phyloP scores from a whole-genome alignment of 2,888 invertebrate species.

The Heliconius ethilla region DNA sequence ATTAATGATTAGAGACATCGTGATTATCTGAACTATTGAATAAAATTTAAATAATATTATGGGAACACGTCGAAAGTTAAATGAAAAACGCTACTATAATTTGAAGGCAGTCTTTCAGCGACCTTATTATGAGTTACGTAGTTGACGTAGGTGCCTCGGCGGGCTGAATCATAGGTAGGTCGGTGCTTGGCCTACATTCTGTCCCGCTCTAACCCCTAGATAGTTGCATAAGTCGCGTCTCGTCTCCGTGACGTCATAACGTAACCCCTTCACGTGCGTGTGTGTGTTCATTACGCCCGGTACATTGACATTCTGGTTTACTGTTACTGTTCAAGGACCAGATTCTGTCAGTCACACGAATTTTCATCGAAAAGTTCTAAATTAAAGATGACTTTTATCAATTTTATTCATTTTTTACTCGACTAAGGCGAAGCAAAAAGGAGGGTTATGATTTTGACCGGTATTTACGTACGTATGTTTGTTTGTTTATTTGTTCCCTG shows the following conservation, averaged over 20 bases:
- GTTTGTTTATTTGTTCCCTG: no score
- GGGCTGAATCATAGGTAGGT: conserved; percentile 73
- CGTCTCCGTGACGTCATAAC: conserved; percentile 75
- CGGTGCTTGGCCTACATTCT: conserved; percentile 80
- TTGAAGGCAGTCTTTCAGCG: conserved; percentile 47
- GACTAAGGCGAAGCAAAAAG: no score
- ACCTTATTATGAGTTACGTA: conserved; percentile 57
- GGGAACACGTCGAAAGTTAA: conserved; percentile 20
- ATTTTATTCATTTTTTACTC: neutral
- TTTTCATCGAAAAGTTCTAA: neutral
- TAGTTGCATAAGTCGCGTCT: conserved; percentile 48
- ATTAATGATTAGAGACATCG: conserved; percentile 6
- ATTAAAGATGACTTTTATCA: neutral
- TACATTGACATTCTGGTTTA: conserved; percentile 48
- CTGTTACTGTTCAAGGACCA: conserved; percentile 51
- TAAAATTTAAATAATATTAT: conserved; percentile 31
- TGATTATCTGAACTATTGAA: conserved; percentile 12
- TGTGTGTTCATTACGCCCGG: conserved; percentile 60
- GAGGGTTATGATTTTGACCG: no score
- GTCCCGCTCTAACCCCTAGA: conserved; percentile 55
- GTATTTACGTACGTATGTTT: no score
- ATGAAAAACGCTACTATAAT: conserved; percentile 40
- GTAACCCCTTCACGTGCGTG: conserved; percentile 62
- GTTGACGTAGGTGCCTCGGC: conserved; percentile 62
- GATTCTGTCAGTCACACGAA: neutral